A percentile compares a stretch with the other conserved stretches of the same genome.
Conservation (phyloP, 2,797 vertebrate genomes). For the Pogoniulus pusillus region DNA sequence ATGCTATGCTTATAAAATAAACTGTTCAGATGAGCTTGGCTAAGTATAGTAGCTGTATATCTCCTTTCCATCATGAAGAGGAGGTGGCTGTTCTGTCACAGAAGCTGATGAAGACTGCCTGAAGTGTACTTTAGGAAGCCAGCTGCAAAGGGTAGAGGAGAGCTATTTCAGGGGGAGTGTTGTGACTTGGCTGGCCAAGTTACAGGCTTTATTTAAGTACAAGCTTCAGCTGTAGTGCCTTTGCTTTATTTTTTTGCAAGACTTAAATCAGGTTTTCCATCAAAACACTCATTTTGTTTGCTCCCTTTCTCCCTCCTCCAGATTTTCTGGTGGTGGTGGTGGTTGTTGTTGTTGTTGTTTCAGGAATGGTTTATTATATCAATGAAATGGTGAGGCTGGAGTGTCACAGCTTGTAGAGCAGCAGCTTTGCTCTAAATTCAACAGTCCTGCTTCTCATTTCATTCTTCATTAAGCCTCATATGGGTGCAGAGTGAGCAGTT, state of each 20-base stretch:
- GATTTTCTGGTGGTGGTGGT: conserved; percentile 2
- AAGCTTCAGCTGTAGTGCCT: conserved; percentile 45
- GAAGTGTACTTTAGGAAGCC: neutral
- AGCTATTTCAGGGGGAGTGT: neutral
- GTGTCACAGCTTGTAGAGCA: neutral
- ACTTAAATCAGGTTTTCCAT: neutral
- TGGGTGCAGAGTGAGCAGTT: neutral
- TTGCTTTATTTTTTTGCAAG: conserved; percentile 3
- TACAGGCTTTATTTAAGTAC: conserved; percentile 68
- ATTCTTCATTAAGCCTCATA: neutral
- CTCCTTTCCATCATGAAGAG: neutral
- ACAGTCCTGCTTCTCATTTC: neutral
- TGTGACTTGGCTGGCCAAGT: conserved; percentile 91
- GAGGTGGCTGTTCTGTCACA: neutral
- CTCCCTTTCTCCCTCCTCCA: conserved; percentile 73
- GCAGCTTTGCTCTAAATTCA: neutral
- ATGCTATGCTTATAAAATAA: neutral
- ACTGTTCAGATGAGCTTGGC: neutral
- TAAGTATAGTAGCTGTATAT: neutral
- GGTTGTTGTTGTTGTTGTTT: no score
- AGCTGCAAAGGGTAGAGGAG: neutral
- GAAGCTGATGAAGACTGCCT: neutral
- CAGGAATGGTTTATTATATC: conserved; percentile 74
- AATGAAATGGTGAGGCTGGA: conserved; percentile 21
- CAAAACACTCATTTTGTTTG: neutral